A percentile compares a stretch with the other conserved stretches of the same genome.
These are phyloP conservation scores for Oscheius myriophilus DNA, from an alignment of 2,888 invertebrate species.

Conservation along the genomic window DNA sequence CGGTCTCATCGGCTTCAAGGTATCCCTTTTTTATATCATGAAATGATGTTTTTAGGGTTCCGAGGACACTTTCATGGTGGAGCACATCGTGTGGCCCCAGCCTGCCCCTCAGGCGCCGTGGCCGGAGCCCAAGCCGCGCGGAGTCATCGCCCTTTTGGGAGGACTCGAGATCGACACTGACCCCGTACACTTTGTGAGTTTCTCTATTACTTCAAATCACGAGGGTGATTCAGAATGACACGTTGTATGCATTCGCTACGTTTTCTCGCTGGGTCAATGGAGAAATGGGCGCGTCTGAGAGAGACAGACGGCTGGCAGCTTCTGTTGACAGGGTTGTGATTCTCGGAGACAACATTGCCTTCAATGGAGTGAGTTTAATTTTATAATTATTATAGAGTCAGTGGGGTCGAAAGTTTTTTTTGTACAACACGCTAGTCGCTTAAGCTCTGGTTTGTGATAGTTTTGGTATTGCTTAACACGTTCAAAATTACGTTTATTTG, in stretches of 20 bases:
- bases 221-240: conserved; percentile 34
- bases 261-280: conserved; percentile 46
- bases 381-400: too few relatives aligned
- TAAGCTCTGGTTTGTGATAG: too few relatives aligned
- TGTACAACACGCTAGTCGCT: too few relatives aligned
- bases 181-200: conserved; percentile 29
- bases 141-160: conserved; percentile 40
- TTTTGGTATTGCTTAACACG: too few relatives aligned
- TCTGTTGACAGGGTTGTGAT: conserved; percentile 21
- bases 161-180: conserved; percentile 36
- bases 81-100: conserved; percentile 38
- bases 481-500: too few relatives aligned
- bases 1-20: conserved; percentile 35
- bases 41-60: conserved; percentile 26
- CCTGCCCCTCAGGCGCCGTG: conserved; percentile 9
- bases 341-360: conserved; percentile 15
- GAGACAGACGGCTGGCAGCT: neutral
- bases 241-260: conserved; percentile 33
- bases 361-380: neutral
- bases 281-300: neutral
- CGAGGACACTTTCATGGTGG: conserved; percentile 42
- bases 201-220: neutral
- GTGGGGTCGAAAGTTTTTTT: too few relatives aligned
- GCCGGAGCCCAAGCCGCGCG: conserved; percentile 6
- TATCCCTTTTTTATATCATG: conserved; percentile 1